Conservation (phyloP, 2,113 vertebrate species). For the Camelus bactrianus region DNA sequence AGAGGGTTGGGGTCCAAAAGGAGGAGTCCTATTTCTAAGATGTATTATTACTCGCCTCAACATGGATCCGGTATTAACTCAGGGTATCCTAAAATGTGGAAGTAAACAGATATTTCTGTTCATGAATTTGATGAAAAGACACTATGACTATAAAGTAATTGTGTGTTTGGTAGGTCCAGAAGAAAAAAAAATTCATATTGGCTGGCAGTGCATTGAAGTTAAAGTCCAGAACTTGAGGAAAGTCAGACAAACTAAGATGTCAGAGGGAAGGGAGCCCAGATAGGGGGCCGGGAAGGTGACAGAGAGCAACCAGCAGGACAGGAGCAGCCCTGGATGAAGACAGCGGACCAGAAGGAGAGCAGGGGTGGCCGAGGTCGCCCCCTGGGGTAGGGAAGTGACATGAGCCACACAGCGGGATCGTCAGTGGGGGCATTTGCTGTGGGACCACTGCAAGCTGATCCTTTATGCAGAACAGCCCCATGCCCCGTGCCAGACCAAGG, state of each 20-base stretch:
- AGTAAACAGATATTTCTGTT: background rate
- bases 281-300: no score
- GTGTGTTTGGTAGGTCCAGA: background rate
- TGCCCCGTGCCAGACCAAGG: background rate
- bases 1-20: background rate
- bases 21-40: background rate
- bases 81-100: background rate
- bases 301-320: background rate
- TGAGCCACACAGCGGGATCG: no score
- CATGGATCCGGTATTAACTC: background rate
- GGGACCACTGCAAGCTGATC: background rate
- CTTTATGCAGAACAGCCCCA: background rate
- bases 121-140: background rate
- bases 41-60: background rate
- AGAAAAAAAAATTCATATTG: background rate
- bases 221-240: background rate
- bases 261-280: background rate
- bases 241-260: background rate
- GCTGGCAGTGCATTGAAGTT: background rate
- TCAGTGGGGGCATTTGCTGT: background rate
- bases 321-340: no score
- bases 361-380: rapidly evolving
- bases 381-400: background rate
- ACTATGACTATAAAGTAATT: background rate
- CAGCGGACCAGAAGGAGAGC: background rate